These are phyloP conservation scores for Agrypnia vestita DNA, from an alignment of 1,140 invertebrate genomes.

Conservation along the genomic window DNA sequence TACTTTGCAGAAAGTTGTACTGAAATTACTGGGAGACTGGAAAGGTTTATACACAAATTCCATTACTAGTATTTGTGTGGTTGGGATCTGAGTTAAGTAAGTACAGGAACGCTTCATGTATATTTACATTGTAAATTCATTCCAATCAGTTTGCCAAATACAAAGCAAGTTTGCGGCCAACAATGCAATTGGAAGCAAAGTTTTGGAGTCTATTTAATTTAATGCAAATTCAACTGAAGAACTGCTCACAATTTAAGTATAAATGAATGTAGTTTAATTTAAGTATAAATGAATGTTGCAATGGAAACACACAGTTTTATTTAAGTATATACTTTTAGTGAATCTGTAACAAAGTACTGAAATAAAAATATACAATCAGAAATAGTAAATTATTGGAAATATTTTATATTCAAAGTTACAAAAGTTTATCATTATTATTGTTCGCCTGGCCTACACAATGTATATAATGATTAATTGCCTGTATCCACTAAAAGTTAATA, in stretches of 20 bases:
- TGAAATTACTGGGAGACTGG: neutral
- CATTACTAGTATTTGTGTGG: constrained; percentile 5
- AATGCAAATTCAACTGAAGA: constrained; percentile 13
- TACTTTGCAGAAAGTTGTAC: no score
- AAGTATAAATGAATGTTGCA: neutral
- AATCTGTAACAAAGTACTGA: no score
- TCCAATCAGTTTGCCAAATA: constrained; percentile 26
- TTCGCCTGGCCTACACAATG: no score
- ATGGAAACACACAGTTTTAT: no score
- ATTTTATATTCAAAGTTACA: no score
- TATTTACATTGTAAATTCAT: constrained; percentile 29
- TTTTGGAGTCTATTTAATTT: constrained; percentile 7
- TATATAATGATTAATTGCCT: no score
- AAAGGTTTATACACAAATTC: constrained; percentile 24
- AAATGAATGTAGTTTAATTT: neutral
- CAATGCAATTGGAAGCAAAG: constrained; percentile 11
- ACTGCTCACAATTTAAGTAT: constrained; percentile 1
- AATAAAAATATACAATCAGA: no score
- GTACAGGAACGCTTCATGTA: neutral
- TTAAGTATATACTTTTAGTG: no score
- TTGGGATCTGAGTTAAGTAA: constrained; percentile 1
- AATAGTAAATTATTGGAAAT: no score
- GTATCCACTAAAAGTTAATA: no score
- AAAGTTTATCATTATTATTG: no score
- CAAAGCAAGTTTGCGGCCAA: constrained; percentile 15